Evolutionary conservation across 1,140 invertebrate genomes (phyloP).

Genomic region (Gryllus bimaculatus): DNA sequence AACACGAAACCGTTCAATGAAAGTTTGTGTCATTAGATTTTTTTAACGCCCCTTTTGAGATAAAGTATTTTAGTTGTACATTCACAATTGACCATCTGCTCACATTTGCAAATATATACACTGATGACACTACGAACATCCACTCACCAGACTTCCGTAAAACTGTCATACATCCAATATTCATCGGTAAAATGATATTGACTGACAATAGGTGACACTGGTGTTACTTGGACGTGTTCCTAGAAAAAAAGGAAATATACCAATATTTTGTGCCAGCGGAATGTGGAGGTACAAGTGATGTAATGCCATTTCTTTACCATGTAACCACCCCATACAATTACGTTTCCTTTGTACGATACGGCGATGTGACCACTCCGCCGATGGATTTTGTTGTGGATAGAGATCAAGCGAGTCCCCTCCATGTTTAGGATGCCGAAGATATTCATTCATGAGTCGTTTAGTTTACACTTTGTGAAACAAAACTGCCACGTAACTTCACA

Average conservation of each 20-base stretch:
- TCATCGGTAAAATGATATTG: slow-evolving; percentile 12
- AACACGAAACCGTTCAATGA: neutral
- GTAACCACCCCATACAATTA: slow-evolving; percentile 16
- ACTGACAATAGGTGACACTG: neutral
- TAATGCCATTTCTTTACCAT: slow-evolving; percentile 8
- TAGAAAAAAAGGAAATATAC: neutral
- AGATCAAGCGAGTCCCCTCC: slow-evolving; percentile 11
- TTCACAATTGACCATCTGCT: neutral
- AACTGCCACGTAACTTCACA: too few species aligned
- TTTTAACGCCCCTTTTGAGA: neutral
- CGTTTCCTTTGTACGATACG: neutral
- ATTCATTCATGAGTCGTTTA: neutral
- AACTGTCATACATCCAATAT: slow-evolving; percentile 9
- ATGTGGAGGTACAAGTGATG: too few species aligned
- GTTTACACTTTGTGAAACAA: too few species aligned
- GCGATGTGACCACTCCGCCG: slow-evolving; percentile 16
- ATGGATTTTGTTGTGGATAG: slow-evolving; percentile 6
- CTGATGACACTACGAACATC: neutral
- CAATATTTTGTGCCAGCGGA: too few species aligned
- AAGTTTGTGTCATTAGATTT: neutral
- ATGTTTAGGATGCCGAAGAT: neutral
- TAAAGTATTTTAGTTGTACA: neutral
- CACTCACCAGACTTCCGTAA: slow-evolving; percentile 12
- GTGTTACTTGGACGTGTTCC: slow-evolving; percentile 3
- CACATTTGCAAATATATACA: neutral